Base-by-base conservation (phyloP, 2,888 invertebrate genomes). In the Macrosiphum euphorbiae region DNA sequence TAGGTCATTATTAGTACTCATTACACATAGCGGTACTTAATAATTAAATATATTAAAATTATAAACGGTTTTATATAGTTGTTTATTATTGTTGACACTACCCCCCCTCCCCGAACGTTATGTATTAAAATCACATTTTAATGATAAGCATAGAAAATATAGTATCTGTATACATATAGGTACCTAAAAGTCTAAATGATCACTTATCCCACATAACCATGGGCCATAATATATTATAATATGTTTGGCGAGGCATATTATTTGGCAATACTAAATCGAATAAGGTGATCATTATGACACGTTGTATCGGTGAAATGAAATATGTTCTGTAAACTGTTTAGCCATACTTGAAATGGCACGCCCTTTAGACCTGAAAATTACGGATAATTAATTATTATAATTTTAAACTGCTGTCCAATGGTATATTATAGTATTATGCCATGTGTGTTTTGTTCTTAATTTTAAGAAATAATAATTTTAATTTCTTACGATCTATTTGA, bases 211-310 rank as follows among this genome's bases (percentile, higher is more conserved):
- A 35, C 78, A 35, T 35, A 78, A 35, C 35, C 35, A n/a, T 35
- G 7, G n/a, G 20, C 35, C 20, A 78, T 35, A n/a, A 1, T n/a
- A 35, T 11, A 26, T 61, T 90, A 67, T 90, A 86, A 47, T 35
- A 78, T 20, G 16, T 87, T 44, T 47, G 16, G n/a, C 2, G 24
- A 44, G 41, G 16, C 52, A 35, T 90, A 47, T 90, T 84, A 84
- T 91, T 91, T 58, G 58, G 58, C 61, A 78, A 67, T 24, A n/a
- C n/a, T n/a, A 85, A 58, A 44, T 85, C 58, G 55, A 91, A 58
- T 58, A 91, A 58, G 55, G 47, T 11, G 91, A 92, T 91, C 44
- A 41, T 91, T 91, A 84, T 90, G 50, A 47, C 47, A 61, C 41
- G 24, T 41, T 20, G 26, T 13, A 5, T 44, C n/a, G 85, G 44